Base-by-base conservation (phyloP, 2,797 vertebrate species). In the Mus spretus region DNA sequence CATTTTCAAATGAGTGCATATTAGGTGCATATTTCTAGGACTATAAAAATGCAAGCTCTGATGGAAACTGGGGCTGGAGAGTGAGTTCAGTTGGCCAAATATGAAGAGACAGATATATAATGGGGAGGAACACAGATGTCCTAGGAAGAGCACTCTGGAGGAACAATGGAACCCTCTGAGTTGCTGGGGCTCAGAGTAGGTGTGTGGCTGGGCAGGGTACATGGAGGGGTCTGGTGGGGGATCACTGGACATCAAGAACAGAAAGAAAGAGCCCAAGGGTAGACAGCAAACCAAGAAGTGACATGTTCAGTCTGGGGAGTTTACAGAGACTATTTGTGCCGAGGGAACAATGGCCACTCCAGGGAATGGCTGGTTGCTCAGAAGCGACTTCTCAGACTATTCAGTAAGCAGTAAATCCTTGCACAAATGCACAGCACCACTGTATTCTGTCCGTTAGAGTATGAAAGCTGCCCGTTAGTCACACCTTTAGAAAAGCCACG, bases 221-320 rank as follows among this genome's bases (percentile, higher is more conserved):
- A 0, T 0, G 1, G 53, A 70, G 63, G 44, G 7, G 4, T 15
- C 50, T 2, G 12, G 31, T 4, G 74, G 65, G 4, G 22, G 22
- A 7, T 9, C 26, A n/a, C 0, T 1, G 19, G 55, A 50, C 12
- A 28, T 57, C 12, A 15, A 26, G 31, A 37, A 0, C 0, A 28
- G 87, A 44, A 59, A 28, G 87, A 47, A 59, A 93, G 57, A 31
- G 40, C n/a, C 8, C 4, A 50, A 44, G 34, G 7, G 17, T 7
- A 37, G 1, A 12, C 2, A 34, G 9, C 7, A 37, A 44, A 22
- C 37, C 17, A 34, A 59, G 26, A 82, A 88, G 65, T 40, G 77
- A 79, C 17, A 6, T 11, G 20, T n/a, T 34, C 34, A 22, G 53
- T 79, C 53, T 55, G 15, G 19, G 53, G 79, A 15, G 31, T 83